phyloP scores from a whole-genome alignment of 2,113 vertebrate species.

The Gila orcuttii region DNA sequence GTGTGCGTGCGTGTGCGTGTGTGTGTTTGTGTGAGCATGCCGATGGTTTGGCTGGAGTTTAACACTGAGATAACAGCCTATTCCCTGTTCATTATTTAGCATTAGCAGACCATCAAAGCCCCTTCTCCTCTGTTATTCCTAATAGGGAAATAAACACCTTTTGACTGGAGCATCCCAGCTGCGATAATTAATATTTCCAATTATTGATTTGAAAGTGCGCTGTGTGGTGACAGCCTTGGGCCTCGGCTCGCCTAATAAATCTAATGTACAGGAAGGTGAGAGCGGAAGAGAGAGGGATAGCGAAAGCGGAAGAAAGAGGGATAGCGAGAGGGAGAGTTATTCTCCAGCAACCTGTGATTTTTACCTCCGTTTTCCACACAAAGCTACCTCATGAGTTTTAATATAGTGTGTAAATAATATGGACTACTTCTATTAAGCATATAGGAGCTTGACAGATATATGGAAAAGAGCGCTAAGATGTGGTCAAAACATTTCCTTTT shows the following conservation, averaged over 20 bases:
- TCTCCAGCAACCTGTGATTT: background rate
- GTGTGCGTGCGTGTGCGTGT: background rate
- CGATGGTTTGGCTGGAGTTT: constrained; percentile 56
- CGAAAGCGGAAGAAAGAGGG: constrained; percentile 34
- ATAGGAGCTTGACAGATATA: background rate
- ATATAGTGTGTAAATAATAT: background rate
- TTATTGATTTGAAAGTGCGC: constrained; percentile 79
- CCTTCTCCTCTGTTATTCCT: constrained; percentile 68
- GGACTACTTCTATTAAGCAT: background rate
- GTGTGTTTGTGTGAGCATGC: background rate
- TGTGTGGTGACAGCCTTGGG: constrained; percentile 74
- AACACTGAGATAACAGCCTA: constrained; percentile 75
- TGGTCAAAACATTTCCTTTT: background rate
- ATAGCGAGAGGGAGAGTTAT: constrained; percentile 1
- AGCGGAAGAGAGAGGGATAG: constrained; percentile 25
- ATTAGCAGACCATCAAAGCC: constrained; percentile 76
- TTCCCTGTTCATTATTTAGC: constrained; percentile 75
- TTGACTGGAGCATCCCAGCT: constrained; percentile 70
- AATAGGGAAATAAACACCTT: constrained; percentile 76
- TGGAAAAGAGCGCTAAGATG: background rate
- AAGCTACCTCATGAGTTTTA: background rate
- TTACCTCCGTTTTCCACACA: background rate
- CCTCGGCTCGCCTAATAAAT: constrained; percentile 71
- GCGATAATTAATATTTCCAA: constrained; percentile 83
- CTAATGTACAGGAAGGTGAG: constrained; percentile 56